Evolutionary conservation across 2,797 vertebrate species (phyloP).

Genomic region (Pygocentrus nattereri): DNA sequence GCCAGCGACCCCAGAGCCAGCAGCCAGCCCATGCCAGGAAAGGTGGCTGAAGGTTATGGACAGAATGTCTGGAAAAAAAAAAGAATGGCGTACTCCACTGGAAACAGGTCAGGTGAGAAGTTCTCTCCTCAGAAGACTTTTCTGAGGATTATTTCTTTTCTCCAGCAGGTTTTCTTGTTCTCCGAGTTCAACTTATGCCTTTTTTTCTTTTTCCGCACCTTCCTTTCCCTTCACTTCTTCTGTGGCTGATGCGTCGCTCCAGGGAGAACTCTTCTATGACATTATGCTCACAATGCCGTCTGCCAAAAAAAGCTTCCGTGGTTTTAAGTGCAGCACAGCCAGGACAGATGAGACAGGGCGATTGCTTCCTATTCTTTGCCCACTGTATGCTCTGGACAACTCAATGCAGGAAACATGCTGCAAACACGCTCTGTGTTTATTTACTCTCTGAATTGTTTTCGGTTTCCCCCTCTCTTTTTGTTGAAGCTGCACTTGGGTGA

Average conservation of each 20-base stretch:
- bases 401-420: constrained; percentile 71
- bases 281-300: constrained; percentile 26
- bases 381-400: constrained; percentile 62
- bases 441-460: constrained; percentile 50
- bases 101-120: constrained; percentile 40
- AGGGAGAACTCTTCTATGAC: constrained; percentile 54
- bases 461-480: constrained; percentile 60
- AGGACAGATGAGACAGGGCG: constrained; percentile 61
- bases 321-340: constrained; percentile 37
- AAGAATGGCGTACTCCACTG: constrained; percentile 7
- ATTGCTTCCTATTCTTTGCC: constrained; percentile 69
- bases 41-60: constrained; percentile 28
- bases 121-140: constrained; percentile 8
- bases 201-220: constrained; percentile 12
- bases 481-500: constrained; percentile 61
- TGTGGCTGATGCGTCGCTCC: constrained; percentile 40
- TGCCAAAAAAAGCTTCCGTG: constrained; percentile 50
- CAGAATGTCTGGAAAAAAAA: constrained; percentile 24
- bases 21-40: constrained; percentile 63
- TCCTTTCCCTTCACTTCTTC: constrained; percentile 39
- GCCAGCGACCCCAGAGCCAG: constrained; percentile 71
- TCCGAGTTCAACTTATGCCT: constrained; percentile 31
- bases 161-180: constrained; percentile 35
- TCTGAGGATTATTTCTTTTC: constrained; percentile 28
- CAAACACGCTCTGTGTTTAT: constrained; percentile 61